Percentiles rank a stretch among this genome's conserved stretches.
phyloP scores from a whole-genome alignment of 2,797 vertebrate genomes.

The Monodelphis domestica region DNA sequence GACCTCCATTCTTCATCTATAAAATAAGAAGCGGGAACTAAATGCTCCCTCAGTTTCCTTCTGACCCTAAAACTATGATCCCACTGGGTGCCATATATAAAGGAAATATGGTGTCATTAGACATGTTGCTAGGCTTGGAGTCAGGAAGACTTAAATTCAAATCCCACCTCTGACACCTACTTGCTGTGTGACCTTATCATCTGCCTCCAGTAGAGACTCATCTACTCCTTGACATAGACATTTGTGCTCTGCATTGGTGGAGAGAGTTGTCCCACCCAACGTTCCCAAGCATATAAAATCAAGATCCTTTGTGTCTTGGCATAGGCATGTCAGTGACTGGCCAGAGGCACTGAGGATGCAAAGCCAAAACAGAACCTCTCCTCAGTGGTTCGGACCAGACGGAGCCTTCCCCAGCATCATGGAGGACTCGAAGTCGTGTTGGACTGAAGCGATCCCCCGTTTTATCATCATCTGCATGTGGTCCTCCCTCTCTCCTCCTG shows the following conservation, averaged over 20 bases:
- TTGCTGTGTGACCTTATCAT: neutral
- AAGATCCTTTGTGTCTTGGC: neutral
- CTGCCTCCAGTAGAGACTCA: neutral
- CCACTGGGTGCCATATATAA: neutral
- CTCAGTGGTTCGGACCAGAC: neutral
- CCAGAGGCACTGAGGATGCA: neutral
- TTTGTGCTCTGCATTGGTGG: neutral
- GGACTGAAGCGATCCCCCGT: neutral
- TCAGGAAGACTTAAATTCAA: neutral
- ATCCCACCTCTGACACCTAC: neutral
- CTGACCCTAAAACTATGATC: neutral
- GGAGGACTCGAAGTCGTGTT: neutral
- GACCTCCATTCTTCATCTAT: neutral
- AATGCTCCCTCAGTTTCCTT: neutral
- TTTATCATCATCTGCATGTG: neutral
- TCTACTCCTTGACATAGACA: neutral
- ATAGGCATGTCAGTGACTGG: neutral
- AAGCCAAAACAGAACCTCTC: neutral
- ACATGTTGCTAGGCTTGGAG: neutral
- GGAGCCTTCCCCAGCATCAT: neutral
- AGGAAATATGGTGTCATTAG: neutral
- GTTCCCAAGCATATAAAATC: neutral
- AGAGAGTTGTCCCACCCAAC: neutral
- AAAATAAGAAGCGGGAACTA: neutral
- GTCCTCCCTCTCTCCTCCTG: slow-evolving; percentile 16